phyloP scores from a whole-genome alignment of 2,113 vertebrate genomes.

The Ellobius talpinus region DNA sequence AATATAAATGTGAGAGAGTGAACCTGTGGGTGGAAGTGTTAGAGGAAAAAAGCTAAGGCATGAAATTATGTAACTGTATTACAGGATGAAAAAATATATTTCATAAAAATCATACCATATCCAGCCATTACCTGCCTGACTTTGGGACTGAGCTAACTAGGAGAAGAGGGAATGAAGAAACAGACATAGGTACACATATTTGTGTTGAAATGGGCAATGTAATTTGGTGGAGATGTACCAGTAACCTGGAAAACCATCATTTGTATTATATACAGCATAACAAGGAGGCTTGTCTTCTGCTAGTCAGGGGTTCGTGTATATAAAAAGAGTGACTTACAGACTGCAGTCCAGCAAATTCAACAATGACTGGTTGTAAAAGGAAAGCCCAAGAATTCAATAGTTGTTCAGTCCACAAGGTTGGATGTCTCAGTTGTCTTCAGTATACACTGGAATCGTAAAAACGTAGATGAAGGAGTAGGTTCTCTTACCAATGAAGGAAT shows the following conservation, averaged over 20 bases:
- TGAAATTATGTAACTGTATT: background rate
- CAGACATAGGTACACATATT: background rate
- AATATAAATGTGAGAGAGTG: background rate
- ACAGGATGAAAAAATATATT: background rate
- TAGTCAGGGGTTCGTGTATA: background rate
- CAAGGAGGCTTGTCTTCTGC: background rate
- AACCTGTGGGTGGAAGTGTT: fast-evolving
- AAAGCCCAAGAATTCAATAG: too few species aligned
- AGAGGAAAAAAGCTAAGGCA: background rate
- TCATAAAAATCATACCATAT: background rate
- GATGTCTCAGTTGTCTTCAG: background rate
- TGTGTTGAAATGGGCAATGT: background rate
- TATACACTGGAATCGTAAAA: background rate
- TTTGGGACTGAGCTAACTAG: background rate
- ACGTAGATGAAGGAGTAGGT: background rate
- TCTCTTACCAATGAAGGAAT: background rate
- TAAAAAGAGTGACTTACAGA: background rate
- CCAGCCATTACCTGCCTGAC: background rate
- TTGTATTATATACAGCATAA: background rate
- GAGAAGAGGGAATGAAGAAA: too few species aligned
- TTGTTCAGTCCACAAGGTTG: background rate
- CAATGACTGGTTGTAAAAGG: background rate
- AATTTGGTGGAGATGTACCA: background rate
- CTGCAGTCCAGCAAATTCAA: background rate
- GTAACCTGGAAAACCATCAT: background rate